Conservation (phyloP, 2,797 vertebrate genomes). For the Pogonophryne albipinna region DNA sequence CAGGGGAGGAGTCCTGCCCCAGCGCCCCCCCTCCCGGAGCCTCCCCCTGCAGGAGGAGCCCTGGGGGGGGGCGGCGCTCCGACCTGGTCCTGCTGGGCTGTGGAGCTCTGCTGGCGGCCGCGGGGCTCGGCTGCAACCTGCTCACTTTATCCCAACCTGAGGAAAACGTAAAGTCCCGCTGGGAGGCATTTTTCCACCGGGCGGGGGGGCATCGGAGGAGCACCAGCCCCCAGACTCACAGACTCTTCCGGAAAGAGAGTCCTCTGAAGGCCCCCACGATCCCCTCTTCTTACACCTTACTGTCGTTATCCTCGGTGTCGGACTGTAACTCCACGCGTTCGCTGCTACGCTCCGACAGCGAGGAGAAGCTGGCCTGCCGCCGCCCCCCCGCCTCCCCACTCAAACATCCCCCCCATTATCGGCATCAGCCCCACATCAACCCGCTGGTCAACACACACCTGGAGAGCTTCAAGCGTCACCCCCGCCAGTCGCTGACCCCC, state of each 20-base stretch:
- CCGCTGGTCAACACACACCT: conserved; percentile 94
- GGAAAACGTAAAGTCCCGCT: conserved; percentile 88
- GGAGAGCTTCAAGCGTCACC: conserved; percentile 95
- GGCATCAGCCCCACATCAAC: conserved; percentile 84
- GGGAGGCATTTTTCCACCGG: conserved; percentile 94
- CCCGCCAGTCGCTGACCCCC: conserved; percentile 95
- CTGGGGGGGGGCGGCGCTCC: conserved; percentile 88
- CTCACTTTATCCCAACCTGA: conserved; percentile 87
- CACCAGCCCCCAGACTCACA: conserved; percentile 92
- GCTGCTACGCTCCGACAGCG: conserved; percentile 92
- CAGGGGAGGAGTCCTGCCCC: conserved; percentile 81
- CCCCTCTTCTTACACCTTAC: conserved; percentile 89
- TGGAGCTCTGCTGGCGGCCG: conserved; percentile 92
- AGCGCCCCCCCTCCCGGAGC: conserved; percentile 87
- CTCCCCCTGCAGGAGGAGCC: conserved; percentile 89
- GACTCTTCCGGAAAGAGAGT: conserved; percentile 91
- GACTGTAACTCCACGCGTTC: conserved; percentile 97
- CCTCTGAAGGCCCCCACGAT: conserved; percentile 78
- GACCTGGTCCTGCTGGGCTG: conserved; percentile 93
- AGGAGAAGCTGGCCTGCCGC: conserved; percentile 91
- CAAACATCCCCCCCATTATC: conserved; percentile 42
- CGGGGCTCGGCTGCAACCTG: conserved; percentile 92
- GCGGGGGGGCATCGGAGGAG: conserved; percentile 88
- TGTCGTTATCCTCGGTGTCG: conserved; percentile 94
- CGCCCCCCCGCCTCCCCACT: conserved; percentile 80